Base-by-base conservation (phyloP, 1,140 invertebrate species). In the Hypsibius dujardini region DNA sequence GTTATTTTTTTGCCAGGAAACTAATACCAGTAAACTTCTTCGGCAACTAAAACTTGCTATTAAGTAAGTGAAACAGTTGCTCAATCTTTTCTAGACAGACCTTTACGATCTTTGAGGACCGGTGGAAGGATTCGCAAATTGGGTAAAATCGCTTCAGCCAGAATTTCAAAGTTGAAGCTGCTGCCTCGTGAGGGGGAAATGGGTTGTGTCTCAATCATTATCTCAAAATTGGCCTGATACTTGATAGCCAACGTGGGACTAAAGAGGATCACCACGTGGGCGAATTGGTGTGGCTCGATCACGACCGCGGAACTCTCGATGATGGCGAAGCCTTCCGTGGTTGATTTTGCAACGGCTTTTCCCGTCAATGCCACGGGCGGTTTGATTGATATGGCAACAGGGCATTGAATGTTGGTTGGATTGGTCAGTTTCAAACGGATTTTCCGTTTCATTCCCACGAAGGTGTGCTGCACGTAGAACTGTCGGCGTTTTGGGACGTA, bases 391-490 rank as follows among this genome's bases (percentile, higher is more conserved):
- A 28, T 28, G 28, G 28, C 28, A 28, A 3, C 7, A 12, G 12
- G 7, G 62, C 42, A 67, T 42, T 67, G 62, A 42, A 42, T 45
- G 12, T 67, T 67, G 42, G 62, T 67, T 12, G 62, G 62, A 45
- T 67, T 67, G 62, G 3, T 45, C 12, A 67, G 42, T 42, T 45
- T 12, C 12, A 67, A 67, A 42, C 42, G 12, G 3, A 67, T 12
- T 3, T 45, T 12, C 3, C 62, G 62, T 67, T 67, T 67, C 12
- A 42, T 67, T 3, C 62, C 62, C 3, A 67, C 62, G 3, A 67
- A 42, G 12, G 62, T 67, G 62, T 67, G 62, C 42, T 67, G 62
- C 12, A 67, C 62, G 62, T 15, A 67, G 42, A 67, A 67, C 12
- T 67, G 62, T 45, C 42, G 12, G 12, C 42, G 12, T 42, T 67